These are phyloP conservation scores for Streptopelia turtur DNA, from an alignment of 2,797 vertebrate genomes.

Conservation along the genomic window DNA sequence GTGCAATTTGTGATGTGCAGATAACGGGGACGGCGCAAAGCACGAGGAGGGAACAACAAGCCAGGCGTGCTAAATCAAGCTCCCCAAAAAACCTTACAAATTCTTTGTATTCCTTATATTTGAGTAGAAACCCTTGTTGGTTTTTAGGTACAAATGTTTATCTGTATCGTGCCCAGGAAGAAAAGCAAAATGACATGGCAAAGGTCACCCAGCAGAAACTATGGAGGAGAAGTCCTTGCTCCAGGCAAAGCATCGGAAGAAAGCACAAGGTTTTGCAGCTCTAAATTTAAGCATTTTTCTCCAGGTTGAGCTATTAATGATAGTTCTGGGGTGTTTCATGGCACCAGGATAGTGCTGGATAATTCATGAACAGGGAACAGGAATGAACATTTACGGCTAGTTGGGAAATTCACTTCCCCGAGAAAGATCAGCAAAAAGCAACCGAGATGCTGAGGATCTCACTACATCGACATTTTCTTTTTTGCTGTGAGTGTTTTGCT, in stretches of 20 bases:
- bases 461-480: not conserved
- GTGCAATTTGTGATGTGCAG: not conserved
- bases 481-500: not conserved
- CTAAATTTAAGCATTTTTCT: conserved; percentile 21
- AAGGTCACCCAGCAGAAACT: not conserved
- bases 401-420: not conserved
- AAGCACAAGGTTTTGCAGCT: not conserved
- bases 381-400: not conserved
- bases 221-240: not conserved
- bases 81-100: not conserved
- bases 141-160: not conserved
- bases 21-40: not conserved
- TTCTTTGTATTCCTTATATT: not conserved
- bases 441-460: not conserved
- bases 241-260: not conserved
- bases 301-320: conserved; percentile 50
- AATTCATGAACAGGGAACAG: conserved; percentile 9
- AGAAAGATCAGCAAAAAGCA: conserved; percentile 14
- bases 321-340: conserved; percentile 20
- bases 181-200: not conserved
- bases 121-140: not conserved
- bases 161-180: not conserved
- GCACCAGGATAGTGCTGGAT: not conserved
- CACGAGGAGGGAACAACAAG: not conserved
- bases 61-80: not conserved